Conservation (phyloP, 2,888 invertebrate genomes). For the Drosophila aldrichi region DNA sequence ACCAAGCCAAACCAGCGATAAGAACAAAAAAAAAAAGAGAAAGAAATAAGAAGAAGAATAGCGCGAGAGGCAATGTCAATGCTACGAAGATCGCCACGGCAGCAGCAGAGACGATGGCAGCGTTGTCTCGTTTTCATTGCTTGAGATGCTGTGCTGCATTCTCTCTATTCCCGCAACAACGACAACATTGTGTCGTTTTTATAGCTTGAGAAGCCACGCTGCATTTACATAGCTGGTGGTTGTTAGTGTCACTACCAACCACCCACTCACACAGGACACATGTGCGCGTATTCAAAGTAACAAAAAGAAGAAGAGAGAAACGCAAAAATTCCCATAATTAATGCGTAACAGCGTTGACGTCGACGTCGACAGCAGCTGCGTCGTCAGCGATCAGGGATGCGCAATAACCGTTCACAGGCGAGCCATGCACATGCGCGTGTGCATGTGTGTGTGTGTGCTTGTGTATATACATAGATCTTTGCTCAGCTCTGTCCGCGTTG, state of each 20-base stretch:
- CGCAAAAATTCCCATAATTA: conserved; percentile 69
- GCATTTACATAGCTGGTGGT: conserved; percentile 26
- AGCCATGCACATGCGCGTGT: conserved; percentile 2
- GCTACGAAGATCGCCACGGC: conserved; percentile 29
- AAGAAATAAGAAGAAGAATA: conserved; percentile 11
- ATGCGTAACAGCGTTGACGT: conserved; percentile 58
- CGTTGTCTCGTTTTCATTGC: conserved; percentile 13
- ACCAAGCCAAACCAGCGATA: conserved; percentile 42
- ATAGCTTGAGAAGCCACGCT: conserved; percentile 2
- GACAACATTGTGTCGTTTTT: background rate
- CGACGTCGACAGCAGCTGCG: conserved; percentile 39
- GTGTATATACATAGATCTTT: conserved; percentile 13
- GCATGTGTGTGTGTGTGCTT: background rate
- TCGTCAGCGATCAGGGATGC: conserved; percentile 40
- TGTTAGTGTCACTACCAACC: conserved; percentile 9
- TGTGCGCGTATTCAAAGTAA: conserved; percentile 27
- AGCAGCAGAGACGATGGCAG: conserved; percentile 1
- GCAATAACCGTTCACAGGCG: conserved; percentile 23
- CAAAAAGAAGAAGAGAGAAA: conserved; percentile 34
- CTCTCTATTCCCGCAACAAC: background rate
- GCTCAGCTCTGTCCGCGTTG: conserved; percentile 23
- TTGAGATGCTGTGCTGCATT: conserved; percentile 24
- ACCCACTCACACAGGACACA: conserved; percentile 28
- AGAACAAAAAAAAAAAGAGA: conserved; percentile 33
- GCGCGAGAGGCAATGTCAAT: conserved; percentile 54